These are phyloP conservation scores for Daphoenositta chrysoptera DNA, from an alignment of 2,113 vertebrate species.

Conservation along the genomic window DNA sequence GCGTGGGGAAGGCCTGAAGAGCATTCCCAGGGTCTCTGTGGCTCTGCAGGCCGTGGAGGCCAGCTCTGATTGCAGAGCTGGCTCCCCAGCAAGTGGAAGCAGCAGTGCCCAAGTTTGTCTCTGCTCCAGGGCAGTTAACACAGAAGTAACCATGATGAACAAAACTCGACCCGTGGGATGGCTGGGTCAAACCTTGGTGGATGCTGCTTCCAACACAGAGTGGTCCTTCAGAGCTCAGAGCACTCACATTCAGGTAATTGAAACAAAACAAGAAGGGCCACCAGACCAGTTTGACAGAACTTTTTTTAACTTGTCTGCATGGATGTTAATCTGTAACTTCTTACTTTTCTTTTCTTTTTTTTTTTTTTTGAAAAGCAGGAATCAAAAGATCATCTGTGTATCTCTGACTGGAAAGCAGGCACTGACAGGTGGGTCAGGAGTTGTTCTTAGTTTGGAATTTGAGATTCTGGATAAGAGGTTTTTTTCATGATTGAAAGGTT, in stretches of 20 bases:
- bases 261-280: neutral
- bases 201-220: conserved; percentile 31
- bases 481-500: neutral
- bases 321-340: neutral
- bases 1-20: rapidly evolving
- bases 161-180: neutral
- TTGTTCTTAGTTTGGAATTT: neutral
- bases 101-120: neutral
- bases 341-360: neutral
- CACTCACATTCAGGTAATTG: conserved; percentile 29
- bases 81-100: conserved; percentile 48
- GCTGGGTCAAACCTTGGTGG: neutral
- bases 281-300: neutral
- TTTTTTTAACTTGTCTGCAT: neutral
- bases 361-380: neutral
- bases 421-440: conserved; percentile 41
- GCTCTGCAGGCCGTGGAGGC: conserved; percentile 28
- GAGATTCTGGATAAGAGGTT: neutral
- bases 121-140: conserved; percentile 47
- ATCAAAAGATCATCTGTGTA: neutral
- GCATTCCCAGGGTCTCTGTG: rapidly evolving
- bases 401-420: neutral
- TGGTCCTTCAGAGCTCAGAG: neutral
- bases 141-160: conserved; percentile 55
- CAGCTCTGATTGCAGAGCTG: conserved; percentile 37